Evolutionary conservation across 2,113 vertebrate species (phyloP).

Genomic region (Gobiocypris rarus): DNA sequence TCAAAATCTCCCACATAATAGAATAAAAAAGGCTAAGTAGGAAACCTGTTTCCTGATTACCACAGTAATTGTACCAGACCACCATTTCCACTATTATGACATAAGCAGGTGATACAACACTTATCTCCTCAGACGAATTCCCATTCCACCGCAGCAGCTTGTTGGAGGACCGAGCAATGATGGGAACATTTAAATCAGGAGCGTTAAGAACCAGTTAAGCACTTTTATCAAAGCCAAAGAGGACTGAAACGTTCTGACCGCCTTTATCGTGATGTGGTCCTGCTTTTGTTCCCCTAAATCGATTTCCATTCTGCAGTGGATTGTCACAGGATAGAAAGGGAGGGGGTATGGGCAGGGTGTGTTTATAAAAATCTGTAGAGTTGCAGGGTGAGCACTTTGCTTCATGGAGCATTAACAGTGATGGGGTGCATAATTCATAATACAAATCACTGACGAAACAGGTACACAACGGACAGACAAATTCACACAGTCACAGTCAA

Average conservation of each 20-base stretch:
- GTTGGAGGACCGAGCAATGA: slow-evolving; percentile 34
- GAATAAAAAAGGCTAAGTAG: slow-evolving; percentile 8
- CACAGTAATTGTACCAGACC: slow-evolving; percentile 20
- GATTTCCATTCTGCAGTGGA: slow-evolving; percentile 59
- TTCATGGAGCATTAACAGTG: slow-evolving; percentile 36
- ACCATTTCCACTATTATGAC: slow-evolving; percentile 50
- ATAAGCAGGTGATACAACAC: slow-evolving; percentile 56
- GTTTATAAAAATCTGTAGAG: slow-evolving; percentile 67
- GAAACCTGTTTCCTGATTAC: slow-evolving; percentile 28
- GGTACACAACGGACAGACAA: neutral
- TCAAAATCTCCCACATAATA: slow-evolving; percentile 16
- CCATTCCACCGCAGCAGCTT: slow-evolving; percentile 37
- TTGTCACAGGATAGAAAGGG: slow-evolving; percentile 42
- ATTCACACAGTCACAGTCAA: neutral
- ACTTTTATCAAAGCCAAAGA: slow-evolving; percentile 53
- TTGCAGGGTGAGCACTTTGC: slow-evolving; percentile 70
- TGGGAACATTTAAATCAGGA: slow-evolving; percentile 63
- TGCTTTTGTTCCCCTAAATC: slow-evolving; percentile 66
- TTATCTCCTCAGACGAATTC: slow-evolving; percentile 40
- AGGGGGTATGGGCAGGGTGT: neutral
- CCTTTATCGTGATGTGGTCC: slow-evolving; percentile 52
- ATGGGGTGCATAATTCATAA: slow-evolving; percentile 37
- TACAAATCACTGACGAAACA: neutral
- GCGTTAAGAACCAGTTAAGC: slow-evolving; percentile 45
- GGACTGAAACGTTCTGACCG: slow-evolving; percentile 42